Evolutionary conservation across 2,888 invertebrate species (phyloP).

Genomic region (Byasa hedistus): DNA sequence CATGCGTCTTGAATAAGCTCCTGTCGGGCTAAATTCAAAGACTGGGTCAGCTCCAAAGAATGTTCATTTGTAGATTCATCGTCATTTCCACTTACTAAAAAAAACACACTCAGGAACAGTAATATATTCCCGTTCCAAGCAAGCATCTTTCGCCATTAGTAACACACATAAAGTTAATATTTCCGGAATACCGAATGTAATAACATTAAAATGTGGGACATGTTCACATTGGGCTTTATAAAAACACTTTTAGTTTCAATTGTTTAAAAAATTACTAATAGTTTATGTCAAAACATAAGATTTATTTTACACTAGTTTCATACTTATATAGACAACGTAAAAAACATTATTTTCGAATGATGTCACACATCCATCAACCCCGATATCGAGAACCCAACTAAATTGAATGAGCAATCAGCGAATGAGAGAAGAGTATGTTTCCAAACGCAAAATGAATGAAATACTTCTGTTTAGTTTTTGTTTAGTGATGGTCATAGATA

Average conservation of each 20-base stretch:
- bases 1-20: slow-evolving; percentile 82
- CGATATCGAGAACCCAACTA: slow-evolving; percentile 5
- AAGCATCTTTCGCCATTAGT: slow-evolving; percentile 56
- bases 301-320: slow-evolving; percentile 9
- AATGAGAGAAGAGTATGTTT: not conserved
- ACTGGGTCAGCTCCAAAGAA: slow-evolving; percentile 81
- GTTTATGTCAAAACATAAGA: slow-evolving; percentile 20
- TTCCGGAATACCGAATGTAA: slow-evolving; percentile 49
- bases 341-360: slow-evolving; percentile 4
- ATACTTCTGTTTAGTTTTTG: not conserved
- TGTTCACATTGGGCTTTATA: slow-evolving; percentile 24
- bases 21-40: slow-evolving; percentile 82
- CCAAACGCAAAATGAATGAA: not conserved
- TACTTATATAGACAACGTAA: slow-evolving; percentile 13
- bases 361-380: not conserved
- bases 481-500: not conserved
- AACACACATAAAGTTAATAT: slow-evolving; percentile 51
- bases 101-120: slow-evolving; percentile 50
- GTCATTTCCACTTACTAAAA: slow-evolving; percentile 54
- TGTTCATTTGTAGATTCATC: slow-evolving; percentile 53
- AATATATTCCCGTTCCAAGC: slow-evolving; percentile 47
- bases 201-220: slow-evolving; percentile 61
- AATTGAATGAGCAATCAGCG: not conserved
- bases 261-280: not conserved
- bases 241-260: not conserved